Evolutionary conservation across 2,113 vertebrate species (phyloP).

Genomic region (Bubo blakistoni): DNA sequence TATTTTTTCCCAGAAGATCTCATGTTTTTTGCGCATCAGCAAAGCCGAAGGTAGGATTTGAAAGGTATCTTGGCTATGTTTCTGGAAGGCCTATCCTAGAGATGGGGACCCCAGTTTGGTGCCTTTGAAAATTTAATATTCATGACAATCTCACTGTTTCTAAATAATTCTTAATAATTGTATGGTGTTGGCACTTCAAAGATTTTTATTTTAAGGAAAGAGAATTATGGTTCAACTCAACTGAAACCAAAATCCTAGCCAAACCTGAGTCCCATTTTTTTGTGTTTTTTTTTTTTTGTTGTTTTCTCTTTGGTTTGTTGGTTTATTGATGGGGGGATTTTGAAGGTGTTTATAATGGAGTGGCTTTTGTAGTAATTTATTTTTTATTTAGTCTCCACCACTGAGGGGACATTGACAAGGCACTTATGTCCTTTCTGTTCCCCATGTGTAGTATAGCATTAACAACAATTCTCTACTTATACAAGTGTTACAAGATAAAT

Average conservation of each 20-base stretch:
- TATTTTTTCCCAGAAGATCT: neutral
- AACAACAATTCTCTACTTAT: neutral
- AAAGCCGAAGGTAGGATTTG: neutral
- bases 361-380: neutral
- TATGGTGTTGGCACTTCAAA: neutral
- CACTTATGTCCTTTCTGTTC: neutral
- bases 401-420: neutral
- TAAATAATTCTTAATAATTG: neutral
- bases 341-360: neutral
- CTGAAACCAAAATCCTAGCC: neutral
- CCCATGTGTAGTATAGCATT: neutral
- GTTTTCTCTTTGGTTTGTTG: accelerated
- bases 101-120: accelerated
- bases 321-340: accelerated
- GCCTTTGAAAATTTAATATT: neutral
- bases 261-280: neutral
- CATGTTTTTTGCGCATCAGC: neutral
- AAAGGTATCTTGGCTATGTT: neutral
- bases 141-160: neutral
- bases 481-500: neutral
- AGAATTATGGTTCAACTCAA: neutral
- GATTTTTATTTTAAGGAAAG: accelerated
- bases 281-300: no score
- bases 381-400: neutral
- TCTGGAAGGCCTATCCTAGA: neutral